Evolutionary conservation across 2,888 invertebrate genomes (phyloP).

Genomic region (Acrobeloides nanus): DNA sequence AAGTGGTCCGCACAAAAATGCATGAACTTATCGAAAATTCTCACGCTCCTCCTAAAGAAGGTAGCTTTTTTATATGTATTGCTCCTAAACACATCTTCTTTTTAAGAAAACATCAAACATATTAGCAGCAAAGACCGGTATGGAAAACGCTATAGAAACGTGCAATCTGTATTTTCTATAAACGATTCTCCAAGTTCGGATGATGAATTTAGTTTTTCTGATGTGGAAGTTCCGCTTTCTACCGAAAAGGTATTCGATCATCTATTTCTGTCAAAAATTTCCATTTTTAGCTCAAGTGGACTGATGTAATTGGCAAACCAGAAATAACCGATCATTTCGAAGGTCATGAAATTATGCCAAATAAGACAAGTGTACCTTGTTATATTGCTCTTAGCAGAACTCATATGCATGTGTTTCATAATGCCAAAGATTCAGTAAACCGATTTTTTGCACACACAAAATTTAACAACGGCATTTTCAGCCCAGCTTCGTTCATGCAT

Average conservation of each 20-base stretch:
- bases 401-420: constrained; percentile 42
- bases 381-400: constrained; percentile 43
- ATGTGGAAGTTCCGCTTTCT: constrained; percentile 19
- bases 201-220: constrained; percentile 18
- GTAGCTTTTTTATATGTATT: not conserved
- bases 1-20: constrained; percentile 68
- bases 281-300: constrained; percentile 25
- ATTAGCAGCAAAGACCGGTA: constrained; percentile 76
- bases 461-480: too few relatives aligned
- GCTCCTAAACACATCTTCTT: not conserved
- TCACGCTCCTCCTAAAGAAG: not conserved
- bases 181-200: constrained; percentile 24
- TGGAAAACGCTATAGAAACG: constrained; percentile 60
- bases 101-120: constrained; percentile 57
- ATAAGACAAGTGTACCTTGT: constrained; percentile 61
- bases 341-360: constrained; percentile 77
- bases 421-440: too few relatives aligned
- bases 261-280: constrained; percentile 5
- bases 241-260: constrained; percentile 20
- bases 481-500: constrained; percentile 71
- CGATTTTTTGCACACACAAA: too few relatives aligned
- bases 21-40: constrained; percentile 9
- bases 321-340: constrained; percentile 78
- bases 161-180: constrained; percentile 24
- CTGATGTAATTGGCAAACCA: constrained; percentile 64